These are phyloP conservation scores for Aepyceros melampus DNA, from an alignment of 2,113 vertebrate genomes.

Conservation along the genomic window DNA sequence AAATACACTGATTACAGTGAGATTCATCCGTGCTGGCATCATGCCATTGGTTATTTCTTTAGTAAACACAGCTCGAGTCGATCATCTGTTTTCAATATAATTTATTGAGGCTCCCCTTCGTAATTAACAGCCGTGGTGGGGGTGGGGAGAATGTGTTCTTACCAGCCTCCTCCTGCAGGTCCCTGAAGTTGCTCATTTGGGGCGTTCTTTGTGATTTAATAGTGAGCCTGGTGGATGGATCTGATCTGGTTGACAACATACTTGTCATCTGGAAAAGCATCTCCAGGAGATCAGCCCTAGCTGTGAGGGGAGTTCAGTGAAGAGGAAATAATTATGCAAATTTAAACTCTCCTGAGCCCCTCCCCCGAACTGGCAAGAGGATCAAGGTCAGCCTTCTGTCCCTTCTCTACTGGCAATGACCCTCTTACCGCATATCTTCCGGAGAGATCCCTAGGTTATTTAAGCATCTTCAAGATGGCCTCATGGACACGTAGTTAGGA, in stretches of 20 bases:
- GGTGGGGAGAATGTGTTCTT: neutral
- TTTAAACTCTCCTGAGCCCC: conserved; percentile 10
- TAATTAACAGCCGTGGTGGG: conserved; percentile 25
- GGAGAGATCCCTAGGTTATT: neutral
- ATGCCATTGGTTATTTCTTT: conserved; percentile 55
- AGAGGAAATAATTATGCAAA: conserved; percentile 47
- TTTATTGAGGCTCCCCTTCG: neutral
- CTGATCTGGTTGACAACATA: conserved; percentile 33
- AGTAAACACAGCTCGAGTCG: conserved; percentile 51
- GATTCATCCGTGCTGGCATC: neutral
- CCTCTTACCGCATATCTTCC: neutral
- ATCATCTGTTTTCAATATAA: conserved; percentile 52
- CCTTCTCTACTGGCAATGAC: neutral
- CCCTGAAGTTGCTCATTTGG: conserved; percentile 48
- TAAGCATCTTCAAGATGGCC: neutral
- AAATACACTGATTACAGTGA: conserved; percentile 43
- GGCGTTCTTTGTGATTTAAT: conserved; percentile 45
- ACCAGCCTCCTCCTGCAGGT: neutral
- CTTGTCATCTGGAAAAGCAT: conserved; percentile 34
- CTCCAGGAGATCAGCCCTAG: conserved; percentile 5
- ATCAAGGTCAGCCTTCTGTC: neutral
- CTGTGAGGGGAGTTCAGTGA: neutral
- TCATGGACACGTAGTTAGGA: neutral
- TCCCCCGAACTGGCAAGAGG: neutral
- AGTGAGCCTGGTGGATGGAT: neutral